A percentile compares a stretch with the other conserved stretches of the same genome.
phyloP scores from a whole-genome alignment of 2,888 invertebrate genomes.

The Itoplectis maculator region DNA sequence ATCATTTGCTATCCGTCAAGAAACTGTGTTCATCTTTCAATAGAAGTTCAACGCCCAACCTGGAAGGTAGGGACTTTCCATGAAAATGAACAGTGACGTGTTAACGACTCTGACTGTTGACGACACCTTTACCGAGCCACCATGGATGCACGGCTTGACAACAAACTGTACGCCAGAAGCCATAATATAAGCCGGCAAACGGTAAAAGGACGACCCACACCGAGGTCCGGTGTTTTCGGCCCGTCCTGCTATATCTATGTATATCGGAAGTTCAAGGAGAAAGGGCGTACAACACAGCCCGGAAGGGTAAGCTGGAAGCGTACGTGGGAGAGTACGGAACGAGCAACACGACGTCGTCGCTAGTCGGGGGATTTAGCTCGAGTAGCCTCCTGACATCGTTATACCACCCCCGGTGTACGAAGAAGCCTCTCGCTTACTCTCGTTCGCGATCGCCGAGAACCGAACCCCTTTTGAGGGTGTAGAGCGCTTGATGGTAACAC shows the following conservation, averaged over 20 bases:
- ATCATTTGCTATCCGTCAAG: too few relatives aligned
- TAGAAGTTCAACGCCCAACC: neutral
- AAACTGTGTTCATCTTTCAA: too few relatives aligned
- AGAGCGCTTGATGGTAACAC: slow-evolving; percentile 8
- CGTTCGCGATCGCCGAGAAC: slow-evolving; percentile 9
- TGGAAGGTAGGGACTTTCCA: neutral
- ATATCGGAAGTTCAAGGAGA: neutral
- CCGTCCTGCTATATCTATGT: neutral
- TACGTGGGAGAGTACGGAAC: slow-evolving; percentile 4
- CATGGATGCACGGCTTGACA: neutral
- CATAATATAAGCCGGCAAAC: slow-evolving; percentile 34
- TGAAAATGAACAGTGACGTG: neutral
- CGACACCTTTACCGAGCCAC: neutral
- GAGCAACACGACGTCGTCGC: slow-evolving; percentile 21
- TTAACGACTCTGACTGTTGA: neutral
- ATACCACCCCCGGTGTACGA: slow-evolving; percentile 42
- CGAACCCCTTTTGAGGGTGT: slow-evolving; percentile 20
- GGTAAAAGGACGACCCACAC: neutral
- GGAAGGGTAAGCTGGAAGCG: slow-evolving; percentile 26
- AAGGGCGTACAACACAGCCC: slow-evolving; percentile 10
- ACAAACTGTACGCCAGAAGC: neutral
- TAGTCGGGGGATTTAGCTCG: slow-evolving; percentile 47
- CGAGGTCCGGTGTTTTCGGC: neutral
- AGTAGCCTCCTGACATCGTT: slow-evolving; percentile 55
- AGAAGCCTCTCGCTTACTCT: slow-evolving; percentile 29